Conservation (phyloP, 1,140 invertebrate genomes). For the Drosophila lacteicornis region DNA sequence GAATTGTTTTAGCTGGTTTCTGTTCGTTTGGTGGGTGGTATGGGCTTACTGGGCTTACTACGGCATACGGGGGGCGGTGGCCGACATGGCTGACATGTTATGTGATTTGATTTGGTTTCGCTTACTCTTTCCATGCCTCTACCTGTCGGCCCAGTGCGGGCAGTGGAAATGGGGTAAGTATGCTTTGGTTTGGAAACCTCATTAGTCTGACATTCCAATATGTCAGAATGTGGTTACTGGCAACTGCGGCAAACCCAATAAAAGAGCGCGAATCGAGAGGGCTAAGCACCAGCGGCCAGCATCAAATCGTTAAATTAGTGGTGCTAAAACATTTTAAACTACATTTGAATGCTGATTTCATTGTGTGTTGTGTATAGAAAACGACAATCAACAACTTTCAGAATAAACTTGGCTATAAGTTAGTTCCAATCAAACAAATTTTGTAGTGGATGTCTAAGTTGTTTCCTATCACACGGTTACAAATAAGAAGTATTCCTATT, state of each 20-base stretch:
- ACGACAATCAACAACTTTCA: not conserved
- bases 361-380: too few relatives aligned
- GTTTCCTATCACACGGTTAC: too few relatives aligned
- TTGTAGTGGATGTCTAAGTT: not conserved
- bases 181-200: conserved; percentile 71
- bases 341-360: not conserved
- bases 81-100: conserved; percentile 64
- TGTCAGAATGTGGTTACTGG: conserved; percentile 44
- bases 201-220: conserved; percentile 73
- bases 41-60: not conserved
- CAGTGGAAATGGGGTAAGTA: conserved; percentile 58
- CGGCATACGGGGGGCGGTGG: conserved; percentile 14
- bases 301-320: not conserved
- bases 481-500: too few relatives aligned
- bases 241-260: conserved; percentile 33
- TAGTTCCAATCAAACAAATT: not conserved
- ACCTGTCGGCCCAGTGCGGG: not conserved
- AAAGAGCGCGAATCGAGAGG: conserved; percentile 8
- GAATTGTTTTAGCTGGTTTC: conserved; percentile 54
- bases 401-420: not conserved
- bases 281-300: not conserved
- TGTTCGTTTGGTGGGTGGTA: conserved; percentile 29
- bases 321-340: not conserved
- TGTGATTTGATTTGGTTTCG: conserved; percentile 77
- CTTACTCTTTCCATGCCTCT: conserved; percentile 17